Evolutionary conservation across 64 coral and sea anemone genomes (phyloP).

Genomic region (Porites lutea): DNA sequence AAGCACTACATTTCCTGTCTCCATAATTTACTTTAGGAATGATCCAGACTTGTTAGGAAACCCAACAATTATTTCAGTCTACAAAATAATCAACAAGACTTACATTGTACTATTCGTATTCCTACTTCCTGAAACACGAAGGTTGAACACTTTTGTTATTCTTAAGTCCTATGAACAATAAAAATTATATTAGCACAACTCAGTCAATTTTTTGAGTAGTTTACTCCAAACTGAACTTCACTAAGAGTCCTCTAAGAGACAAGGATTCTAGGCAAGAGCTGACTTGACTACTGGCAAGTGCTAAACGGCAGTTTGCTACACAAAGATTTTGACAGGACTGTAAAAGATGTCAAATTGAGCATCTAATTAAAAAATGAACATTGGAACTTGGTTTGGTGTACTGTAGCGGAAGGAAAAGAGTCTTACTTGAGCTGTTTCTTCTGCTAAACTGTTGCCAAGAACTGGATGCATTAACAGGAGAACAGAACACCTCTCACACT

Average conservation of each 20-base stretch:
- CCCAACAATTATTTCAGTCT: neutral
- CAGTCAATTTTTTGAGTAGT: neutral
- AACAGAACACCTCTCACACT: slow-evolving; percentile 97
- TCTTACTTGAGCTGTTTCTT: slow-evolving; percentile 80
- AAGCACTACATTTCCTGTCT: too few species aligned
- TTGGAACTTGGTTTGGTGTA: neutral
- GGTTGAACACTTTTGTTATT: slow-evolving; percentile 69
- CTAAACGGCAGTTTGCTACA: too few species aligned
- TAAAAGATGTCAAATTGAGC: too few species aligned
- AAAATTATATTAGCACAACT: neutral
- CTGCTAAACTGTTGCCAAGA: slow-evolving; percentile 81
- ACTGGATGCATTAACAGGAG: slow-evolving; percentile 88
- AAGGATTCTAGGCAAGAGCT: too few species aligned
- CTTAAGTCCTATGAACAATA: slow-evolving; percentile 53
- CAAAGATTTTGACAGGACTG: too few species aligned
- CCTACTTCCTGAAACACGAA: slow-evolving; percentile 28
- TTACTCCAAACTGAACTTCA: too few species aligned
- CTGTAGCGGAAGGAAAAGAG: neutral
- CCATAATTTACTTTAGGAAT: too few species aligned
- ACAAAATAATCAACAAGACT: neutral
- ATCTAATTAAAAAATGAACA: too few species aligned
- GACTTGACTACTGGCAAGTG: too few species aligned
- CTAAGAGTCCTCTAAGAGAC: too few species aligned
- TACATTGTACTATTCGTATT: slow-evolving; percentile 70
- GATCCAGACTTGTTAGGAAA: too few species aligned